Percentiles rank a stretch among this genome's conserved stretches.
These are phyloP conservation scores for Pandemis cinnamomeana DNA, from an alignment of 2,888 invertebrate species.

Conservation along the genomic window DNA sequence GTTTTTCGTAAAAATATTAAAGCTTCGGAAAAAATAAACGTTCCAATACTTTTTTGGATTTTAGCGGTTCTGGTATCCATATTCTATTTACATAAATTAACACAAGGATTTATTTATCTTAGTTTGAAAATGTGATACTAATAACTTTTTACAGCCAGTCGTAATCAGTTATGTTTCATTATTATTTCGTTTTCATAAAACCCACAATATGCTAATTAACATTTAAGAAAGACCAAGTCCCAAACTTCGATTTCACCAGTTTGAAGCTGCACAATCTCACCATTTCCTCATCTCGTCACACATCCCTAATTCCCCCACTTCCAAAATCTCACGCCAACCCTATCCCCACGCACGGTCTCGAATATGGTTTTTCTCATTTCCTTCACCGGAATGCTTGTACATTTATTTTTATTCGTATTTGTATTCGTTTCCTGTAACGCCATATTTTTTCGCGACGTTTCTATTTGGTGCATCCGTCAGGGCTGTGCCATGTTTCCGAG, in stretches of 20 bases:
- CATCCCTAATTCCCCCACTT: constrained; percentile 5
- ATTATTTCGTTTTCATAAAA: too few species aligned
- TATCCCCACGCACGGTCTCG: constrained; percentile 52
- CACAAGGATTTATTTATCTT: too few species aligned
- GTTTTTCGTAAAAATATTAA: background rate
- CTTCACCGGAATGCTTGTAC: constrained; percentile 69
- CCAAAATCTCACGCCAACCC: constrained; percentile 44
- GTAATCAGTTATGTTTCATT: too few species aligned
- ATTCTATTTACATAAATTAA: too few species aligned
- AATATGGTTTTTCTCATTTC: constrained; percentile 80
- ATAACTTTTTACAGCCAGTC: too few species aligned
- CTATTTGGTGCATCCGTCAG: constrained; percentile 52
- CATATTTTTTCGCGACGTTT: constrained; percentile 76
- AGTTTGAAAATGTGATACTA: too few species aligned
- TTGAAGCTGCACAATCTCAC: background rate
- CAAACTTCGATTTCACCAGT: background rate
- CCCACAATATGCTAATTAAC: too few species aligned
- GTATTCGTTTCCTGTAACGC: constrained; percentile 80
- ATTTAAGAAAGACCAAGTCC: too few species aligned
- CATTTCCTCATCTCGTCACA: background rate
- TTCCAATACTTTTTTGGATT: too few species aligned
- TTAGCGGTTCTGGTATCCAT: too few species aligned
- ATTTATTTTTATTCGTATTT: constrained; percentile 81
- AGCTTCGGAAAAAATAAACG: too few species aligned
- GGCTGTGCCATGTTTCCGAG: constrained; percentile 31